These are phyloP conservation scores for Phyllopteryx taeniolatus DNA, from an alignment of 2,113 vertebrate species.

Conservation along the genomic window DNA sequence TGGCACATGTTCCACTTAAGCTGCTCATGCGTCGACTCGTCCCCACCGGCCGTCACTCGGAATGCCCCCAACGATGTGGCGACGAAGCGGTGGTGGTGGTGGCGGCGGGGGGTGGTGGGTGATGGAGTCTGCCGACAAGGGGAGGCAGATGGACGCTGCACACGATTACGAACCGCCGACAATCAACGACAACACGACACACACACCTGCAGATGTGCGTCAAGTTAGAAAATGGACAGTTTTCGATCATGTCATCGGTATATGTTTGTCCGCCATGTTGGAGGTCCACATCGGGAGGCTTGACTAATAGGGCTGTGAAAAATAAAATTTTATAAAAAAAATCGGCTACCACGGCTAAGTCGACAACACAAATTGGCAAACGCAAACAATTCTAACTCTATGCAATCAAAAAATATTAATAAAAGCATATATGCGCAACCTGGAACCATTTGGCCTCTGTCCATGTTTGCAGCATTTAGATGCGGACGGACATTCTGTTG, in stretches of 20 bases:
- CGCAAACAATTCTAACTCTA: no score
- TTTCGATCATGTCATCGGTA: neutral
- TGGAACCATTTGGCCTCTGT: no score
- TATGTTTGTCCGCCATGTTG: neutral
- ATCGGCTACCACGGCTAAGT: no score
- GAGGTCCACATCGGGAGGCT: neutral
- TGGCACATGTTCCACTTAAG: constrained; percentile 13
- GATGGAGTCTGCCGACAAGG: neutral
- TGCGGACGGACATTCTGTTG: no score
- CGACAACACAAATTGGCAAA: no score
- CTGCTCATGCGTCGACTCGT: neutral
- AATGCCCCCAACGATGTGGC: neutral
- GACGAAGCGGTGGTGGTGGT: neutral
- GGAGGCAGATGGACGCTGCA: neutral
- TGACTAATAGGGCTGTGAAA: no score
- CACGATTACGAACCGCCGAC: neutral
- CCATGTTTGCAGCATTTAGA: no score
- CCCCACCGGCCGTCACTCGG: neutral
- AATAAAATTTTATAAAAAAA: no score
- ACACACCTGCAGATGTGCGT: neutral
- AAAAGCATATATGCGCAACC: no score
- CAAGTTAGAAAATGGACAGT: neutral
- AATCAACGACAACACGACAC: neutral
- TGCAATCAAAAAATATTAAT: no score
- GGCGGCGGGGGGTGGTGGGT: neutral